Conservation (phyloP, 2,888 invertebrate species). For the Ophion obscuratus region DNA sequence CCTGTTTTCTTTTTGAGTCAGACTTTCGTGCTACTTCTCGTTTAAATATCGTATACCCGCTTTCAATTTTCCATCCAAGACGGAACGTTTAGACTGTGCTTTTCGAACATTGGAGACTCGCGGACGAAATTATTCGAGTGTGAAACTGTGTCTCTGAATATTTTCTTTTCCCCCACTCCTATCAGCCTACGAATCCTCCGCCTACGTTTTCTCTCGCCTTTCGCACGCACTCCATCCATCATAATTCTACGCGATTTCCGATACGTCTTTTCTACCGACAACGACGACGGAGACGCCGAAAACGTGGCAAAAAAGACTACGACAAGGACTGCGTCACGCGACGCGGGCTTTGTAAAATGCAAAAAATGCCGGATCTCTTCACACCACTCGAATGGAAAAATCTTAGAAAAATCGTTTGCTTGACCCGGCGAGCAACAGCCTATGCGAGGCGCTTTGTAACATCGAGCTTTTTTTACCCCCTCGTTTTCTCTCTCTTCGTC, state of each 20-base stretch:
- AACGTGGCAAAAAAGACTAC: slow-evolving; percentile 46
- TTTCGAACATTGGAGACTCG: slow-evolving; percentile 29
- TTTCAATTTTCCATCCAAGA: slow-evolving; percentile 49
- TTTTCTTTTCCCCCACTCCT: neutral
- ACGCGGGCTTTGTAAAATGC: slow-evolving; percentile 49
- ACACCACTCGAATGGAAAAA: slow-evolving; percentile 51
- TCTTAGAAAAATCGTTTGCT: slow-evolving; percentile 52
- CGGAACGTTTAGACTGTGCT: slow-evolving; percentile 55
- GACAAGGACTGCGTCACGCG: slow-evolving; percentile 14
- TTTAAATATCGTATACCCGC: slow-evolving; percentile 30
- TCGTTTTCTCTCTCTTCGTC: neutral
- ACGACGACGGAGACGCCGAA: slow-evolving; percentile 21
- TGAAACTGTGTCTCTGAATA: too few species aligned
- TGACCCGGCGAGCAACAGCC: slow-evolving; percentile 35
- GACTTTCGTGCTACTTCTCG: slow-evolving; percentile 54
- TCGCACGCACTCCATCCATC: neutral
- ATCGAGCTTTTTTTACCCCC: slow-evolving; percentile 23
- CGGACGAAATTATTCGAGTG: too few species aligned
- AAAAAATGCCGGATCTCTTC: slow-evolving; percentile 51
- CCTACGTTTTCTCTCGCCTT: slow-evolving; percentile 31
- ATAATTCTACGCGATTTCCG: slow-evolving; percentile 3
- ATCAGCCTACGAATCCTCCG: too few species aligned
- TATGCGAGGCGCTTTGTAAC: slow-evolving; percentile 25
- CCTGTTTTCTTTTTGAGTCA: neutral
- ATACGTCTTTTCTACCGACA: slow-evolving; percentile 25